Evolutionary conservation across 2,888 invertebrate species (phyloP).

Genomic region (Herminia tarsipennalis): DNA sequence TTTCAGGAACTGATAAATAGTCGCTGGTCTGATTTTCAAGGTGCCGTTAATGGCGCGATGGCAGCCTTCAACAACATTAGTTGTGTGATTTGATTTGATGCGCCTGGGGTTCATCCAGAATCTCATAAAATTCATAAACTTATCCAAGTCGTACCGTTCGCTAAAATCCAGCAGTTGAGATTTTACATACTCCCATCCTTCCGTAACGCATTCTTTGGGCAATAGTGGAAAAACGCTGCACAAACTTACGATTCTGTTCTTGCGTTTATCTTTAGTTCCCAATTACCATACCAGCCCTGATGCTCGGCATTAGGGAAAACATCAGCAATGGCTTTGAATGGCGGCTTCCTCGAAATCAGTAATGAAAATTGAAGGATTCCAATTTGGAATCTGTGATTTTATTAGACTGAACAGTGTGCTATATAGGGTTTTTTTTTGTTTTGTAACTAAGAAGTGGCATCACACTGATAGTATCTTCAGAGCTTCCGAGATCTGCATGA

Average conservation of each 20-base stretch:
- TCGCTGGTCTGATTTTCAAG: too few relatives aligned
- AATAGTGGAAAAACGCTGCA: constrained; percentile 6
- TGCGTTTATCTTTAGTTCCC: background rate
- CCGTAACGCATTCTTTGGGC: constrained; percentile 11
- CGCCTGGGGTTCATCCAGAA: constrained; percentile 7
- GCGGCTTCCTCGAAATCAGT: constrained; percentile 17
- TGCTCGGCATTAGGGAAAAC: constrained; percentile 12
- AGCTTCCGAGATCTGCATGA: background rate
- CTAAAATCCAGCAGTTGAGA: background rate
- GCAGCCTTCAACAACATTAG: too few relatives aligned
- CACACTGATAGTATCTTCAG: background rate
- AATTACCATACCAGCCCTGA: constrained; percentile 12
- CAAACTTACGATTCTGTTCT: background rate
- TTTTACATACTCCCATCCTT: constrained; percentile 10
- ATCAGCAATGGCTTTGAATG: constrained; percentile 16
- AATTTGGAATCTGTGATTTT: constrained; percentile 9
- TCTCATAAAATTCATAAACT: constrained; percentile 15
- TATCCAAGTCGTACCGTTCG: constrained; percentile 9
- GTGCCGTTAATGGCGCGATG: background rate
- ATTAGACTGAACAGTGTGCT: constrained; percentile 9
- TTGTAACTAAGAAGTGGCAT: background rate
- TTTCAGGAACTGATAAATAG: too few relatives aligned
- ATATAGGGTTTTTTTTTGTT: background rate
- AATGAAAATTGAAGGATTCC: constrained; percentile 14
- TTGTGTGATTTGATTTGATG: background rate